Evolutionary conservation across 2,797 vertebrate species (phyloP), one percentile per base, ranked within the genome.

Genomic region (Falco rusticolus): DNA sequence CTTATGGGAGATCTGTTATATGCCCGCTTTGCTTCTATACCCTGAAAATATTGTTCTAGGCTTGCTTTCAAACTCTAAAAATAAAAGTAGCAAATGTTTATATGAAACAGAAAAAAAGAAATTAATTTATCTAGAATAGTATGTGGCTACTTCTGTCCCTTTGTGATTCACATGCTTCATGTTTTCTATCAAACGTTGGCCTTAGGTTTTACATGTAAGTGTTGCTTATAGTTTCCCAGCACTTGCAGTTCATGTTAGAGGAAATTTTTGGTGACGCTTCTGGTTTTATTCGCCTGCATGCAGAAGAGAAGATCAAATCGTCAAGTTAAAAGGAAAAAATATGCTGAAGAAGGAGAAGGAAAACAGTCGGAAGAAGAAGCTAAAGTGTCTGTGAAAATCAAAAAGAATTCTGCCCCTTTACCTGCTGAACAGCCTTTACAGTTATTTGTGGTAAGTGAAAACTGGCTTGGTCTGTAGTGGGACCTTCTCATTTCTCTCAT

Each of bases 271-370:
- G 33, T 86, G 64, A 95, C 95, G 81, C 34, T 14, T 61, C 31
- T 50, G 0, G 91, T 91, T 97, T 96, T 92, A 70, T 86, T 92
- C 24, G 94, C 24, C 15, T 91, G 47, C 39, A 17, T 97, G n/a
- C 91, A 99, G 99, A 99, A 99, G 97, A 99, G 99, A 95, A 98
- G 99, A 92, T 99, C 99, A 33, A 99, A 99, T 98, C 98, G 99
- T 19, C 99, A 99, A 97, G 98, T 99, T 96, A 99, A 99, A 98
- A 98, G 99, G 81, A 99, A 99, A 98, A 99, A 99, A 88, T 99
- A 99, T 1, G 98, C 98, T 16, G 99, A 99, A 97, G 99, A 99
- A 94, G 98, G 98, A 90, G 99, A 99, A 97, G 98, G 99, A 83
- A 99, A 99, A 79, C 97, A 99, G 53, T 99, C 98, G 3, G 99